These are phyloP conservation scores for Catamblyrhynchus diadema DNA, from an alignment of 2,797 vertebrate species.

Conservation along the genomic window DNA sequence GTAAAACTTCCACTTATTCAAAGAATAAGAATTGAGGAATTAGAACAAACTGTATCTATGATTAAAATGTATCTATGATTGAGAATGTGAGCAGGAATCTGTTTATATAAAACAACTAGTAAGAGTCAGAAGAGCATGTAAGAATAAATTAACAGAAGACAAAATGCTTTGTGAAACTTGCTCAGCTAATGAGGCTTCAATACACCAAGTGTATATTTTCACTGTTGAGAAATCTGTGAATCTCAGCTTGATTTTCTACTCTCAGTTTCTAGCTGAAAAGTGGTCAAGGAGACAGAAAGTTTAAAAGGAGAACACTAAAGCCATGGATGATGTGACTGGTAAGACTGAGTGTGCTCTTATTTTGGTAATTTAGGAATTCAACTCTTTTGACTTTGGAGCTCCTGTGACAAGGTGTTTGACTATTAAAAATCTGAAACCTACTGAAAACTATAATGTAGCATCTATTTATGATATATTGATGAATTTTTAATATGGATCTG, in stretches of 20 bases:
- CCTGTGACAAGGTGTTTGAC: neutral
- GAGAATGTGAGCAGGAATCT: neutral
- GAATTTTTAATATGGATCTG: neutral
- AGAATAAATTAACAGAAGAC: neutral
- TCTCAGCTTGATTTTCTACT: neutral
- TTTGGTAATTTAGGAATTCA: neutral
- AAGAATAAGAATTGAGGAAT: neutral
- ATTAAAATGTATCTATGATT: neutral
- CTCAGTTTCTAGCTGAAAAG: neutral
- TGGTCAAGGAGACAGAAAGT: neutral
- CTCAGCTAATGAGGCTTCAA: neutral
- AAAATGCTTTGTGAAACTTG: neutral
- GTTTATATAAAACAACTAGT: neutral
- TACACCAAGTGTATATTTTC: neutral
- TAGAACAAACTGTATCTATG: neutral
- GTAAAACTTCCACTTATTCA: neutral
- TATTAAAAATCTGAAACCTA: neutral
- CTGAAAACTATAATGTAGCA: neutral
- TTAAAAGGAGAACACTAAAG: neutral
- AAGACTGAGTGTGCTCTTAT: neutral
- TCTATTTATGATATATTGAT: neutral
- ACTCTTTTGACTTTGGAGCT: neutral
- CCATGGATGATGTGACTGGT: neutral
- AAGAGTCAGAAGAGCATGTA: neutral
- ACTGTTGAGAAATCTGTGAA: neutral